Evolutionary conservation across 2,888 invertebrate genomes (phyloP).

Genomic region (Rhodophaea formosa): DNA sequence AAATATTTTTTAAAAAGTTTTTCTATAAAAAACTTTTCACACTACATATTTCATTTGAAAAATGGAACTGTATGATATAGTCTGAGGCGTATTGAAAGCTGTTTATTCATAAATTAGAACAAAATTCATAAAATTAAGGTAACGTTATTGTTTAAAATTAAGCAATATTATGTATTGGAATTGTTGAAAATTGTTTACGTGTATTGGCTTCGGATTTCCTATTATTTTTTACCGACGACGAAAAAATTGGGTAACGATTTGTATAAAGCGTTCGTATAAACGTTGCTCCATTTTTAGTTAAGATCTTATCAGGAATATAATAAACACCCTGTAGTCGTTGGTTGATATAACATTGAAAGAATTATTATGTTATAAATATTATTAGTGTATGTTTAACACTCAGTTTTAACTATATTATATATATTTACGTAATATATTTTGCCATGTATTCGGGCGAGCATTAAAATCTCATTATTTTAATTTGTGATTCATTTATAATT

Average conservation of each 20-base stretch:
- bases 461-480: conserved; percentile 52
- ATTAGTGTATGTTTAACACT: conserved; percentile 4
- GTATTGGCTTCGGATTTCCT: conserved; percentile 24
- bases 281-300: not conserved
- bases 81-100: conserved; percentile 29
- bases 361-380: conserved; percentile 2
- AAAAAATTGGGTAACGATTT: not conserved
- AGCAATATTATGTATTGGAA: conserved; percentile 54
- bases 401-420: not conserved
- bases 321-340: conserved; percentile 1
- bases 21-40: conserved; percentile 42
- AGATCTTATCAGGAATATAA: not conserved
- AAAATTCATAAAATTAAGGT: conserved; percentile 37
- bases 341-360: not conserved
- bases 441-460: conserved; percentile 14
- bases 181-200: conserved; percentile 47
- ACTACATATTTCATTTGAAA: conserved; percentile 40
- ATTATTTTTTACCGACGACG: not conserved
- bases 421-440: conserved; percentile 25
- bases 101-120: conserved; percentile 37
- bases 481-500: conserved; percentile 36
- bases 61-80: conserved; percentile 35
- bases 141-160: conserved; percentile 42
- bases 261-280: not conserved
- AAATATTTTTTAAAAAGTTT: conserved; percentile 22